These are phyloP conservation scores for Maconellicoccus hirsutus DNA, from an alignment of 1,140 invertebrate species.

Conservation along the genomic window DNA sequence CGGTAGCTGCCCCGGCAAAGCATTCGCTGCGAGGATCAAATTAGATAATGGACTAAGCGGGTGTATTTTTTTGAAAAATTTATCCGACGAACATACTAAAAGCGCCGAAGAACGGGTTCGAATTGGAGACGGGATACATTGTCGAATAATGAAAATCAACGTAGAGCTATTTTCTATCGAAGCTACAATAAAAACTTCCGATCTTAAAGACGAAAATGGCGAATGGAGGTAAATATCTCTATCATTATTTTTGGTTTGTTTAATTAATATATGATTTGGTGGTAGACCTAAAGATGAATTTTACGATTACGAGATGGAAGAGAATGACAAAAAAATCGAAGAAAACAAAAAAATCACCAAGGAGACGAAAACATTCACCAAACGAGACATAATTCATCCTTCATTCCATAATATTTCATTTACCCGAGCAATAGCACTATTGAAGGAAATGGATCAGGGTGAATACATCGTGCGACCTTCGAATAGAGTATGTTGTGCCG, in stretches of 20 bases:
- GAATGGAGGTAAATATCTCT: conserved; percentile 59
- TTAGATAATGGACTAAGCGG: conserved; percentile 91
- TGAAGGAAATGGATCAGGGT: conserved; percentile 86
- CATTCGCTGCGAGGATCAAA: conserved; percentile 75
- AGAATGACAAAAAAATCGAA: conserved; percentile 63
- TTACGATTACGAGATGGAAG: conserved; percentile 81
- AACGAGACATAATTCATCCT: conserved; percentile 94
- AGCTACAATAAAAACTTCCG: conserved; percentile 84
- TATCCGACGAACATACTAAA: conserved; percentile 86
- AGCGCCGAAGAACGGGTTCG: conserved; percentile 87
- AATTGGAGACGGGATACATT: conserved; percentile 77
- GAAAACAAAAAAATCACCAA: conserved; percentile 67
- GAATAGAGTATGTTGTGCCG: conserved; percentile 51
- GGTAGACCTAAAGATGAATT: conserved; percentile 74
- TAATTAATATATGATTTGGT: too few species aligned
- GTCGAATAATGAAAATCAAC: conserved; percentile 90
- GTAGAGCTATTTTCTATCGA: conserved; percentile 89
- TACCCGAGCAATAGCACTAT: conserved; percentile 78
- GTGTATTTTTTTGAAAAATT: conserved; percentile 88
- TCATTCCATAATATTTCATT: conserved; percentile 95
- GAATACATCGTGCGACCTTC: conserved; percentile 93
- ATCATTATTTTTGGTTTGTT: neutral
- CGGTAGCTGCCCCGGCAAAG: conserved; percentile 86
- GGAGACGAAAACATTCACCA: conserved; percentile 73
- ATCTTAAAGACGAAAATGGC: conserved; percentile 79